phyloP scores from a whole-genome alignment of 1,140 invertebrate species.

The Drosophila simulans region DNA sequence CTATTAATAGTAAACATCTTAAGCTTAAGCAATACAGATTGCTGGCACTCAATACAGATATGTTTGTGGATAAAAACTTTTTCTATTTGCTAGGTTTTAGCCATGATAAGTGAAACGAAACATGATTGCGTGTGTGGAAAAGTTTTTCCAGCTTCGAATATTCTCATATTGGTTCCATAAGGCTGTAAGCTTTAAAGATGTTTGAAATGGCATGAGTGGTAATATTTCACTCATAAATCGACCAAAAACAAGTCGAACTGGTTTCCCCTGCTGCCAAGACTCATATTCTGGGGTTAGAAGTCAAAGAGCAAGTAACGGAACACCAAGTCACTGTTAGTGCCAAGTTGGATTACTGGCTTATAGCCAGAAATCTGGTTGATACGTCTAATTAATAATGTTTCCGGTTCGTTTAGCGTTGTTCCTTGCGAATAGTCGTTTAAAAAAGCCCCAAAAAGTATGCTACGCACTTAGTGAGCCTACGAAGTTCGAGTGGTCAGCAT shows the following conservation, averaged over 20 bases:
- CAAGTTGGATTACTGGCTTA: slow-evolving; percentile 45
- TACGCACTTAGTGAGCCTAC: neutral
- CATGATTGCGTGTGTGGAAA: slow-evolving; percentile 42
- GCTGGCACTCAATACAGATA: slow-evolving; percentile 41
- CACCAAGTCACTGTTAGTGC: slow-evolving; percentile 10
- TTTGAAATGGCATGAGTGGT: slow-evolving; percentile 20
- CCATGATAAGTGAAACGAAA: slow-evolving; percentile 20
- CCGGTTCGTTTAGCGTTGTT: slow-evolving; percentile 15
- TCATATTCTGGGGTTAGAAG: slow-evolving; percentile 12
- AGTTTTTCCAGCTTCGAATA: slow-evolving; percentile 18
- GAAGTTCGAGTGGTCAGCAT: neutral
- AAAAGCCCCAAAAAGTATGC: slow-evolving; percentile 39
- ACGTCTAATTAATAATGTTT: slow-evolving; percentile 47
- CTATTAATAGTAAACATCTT: slow-evolving; percentile 61
- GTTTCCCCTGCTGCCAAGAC: slow-evolving; percentile 24
- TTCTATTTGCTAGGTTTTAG: slow-evolving; percentile 40
- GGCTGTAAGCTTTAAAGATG: slow-evolving; percentile 37
- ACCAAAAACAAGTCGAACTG: slow-evolving; percentile 50
- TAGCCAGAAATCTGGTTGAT: slow-evolving; percentile 13
- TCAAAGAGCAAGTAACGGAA: slow-evolving; percentile 7
- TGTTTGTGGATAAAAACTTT: slow-evolving; percentile 41
- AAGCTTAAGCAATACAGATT: slow-evolving; percentile 27
- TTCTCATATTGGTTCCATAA: neutral
- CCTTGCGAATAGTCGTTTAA: slow-evolving; percentile 8
- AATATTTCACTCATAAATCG: slow-evolving; percentile 62